These are phyloP conservation scores for Lates calcarifer DNA, from an alignment of 2,113 vertebrate genomes.

Conservation along the genomic window DNA sequence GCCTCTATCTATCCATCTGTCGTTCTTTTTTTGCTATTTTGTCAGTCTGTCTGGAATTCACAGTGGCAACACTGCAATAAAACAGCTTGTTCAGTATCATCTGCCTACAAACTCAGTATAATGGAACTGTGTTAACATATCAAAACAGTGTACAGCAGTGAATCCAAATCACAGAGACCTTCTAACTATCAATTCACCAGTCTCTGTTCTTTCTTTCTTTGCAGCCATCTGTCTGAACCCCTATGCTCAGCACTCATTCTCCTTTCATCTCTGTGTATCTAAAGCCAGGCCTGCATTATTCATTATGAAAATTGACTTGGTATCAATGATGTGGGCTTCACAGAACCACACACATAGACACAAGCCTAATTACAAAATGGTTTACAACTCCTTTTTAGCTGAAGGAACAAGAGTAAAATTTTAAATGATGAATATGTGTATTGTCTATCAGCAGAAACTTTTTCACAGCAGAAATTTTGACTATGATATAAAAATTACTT, in stretches of 20 bases:
- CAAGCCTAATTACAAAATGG: neutral
- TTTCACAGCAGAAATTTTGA: neutral
- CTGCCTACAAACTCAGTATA: neutral
- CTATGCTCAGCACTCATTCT: constrained; percentile 1
- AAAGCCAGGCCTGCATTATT: constrained; percentile 57
- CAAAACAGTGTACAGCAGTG: constrained; percentile 3
- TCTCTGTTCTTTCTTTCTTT: constrained; percentile 39
- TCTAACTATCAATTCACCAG: constrained; percentile 1
- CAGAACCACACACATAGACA: neutral
- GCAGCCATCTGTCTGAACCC: constrained; percentile 58
- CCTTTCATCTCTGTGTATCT: constrained; percentile 55
- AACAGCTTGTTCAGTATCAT: constrained; percentile 11
- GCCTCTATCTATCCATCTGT: constrained; percentile 9
- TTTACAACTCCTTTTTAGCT: constrained; percentile 10
- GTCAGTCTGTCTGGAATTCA: constrained; percentile 32
- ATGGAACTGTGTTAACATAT: constrained; percentile 19
- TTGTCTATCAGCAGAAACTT: neutral
- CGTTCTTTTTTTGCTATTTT: neutral
- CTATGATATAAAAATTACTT: neutral
- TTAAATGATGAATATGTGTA: neutral
- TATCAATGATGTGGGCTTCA: constrained; percentile 1
- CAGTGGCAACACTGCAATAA: neutral
- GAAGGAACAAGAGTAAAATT: neutral
- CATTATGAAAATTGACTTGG: constrained; percentile 56
- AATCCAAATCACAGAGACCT: constrained; percentile 16